These are phyloP conservation scores for Archaeoteleia sp. DNA, from an alignment of 2,888 invertebrate genomes.

Conservation along the genomic window DNA sequence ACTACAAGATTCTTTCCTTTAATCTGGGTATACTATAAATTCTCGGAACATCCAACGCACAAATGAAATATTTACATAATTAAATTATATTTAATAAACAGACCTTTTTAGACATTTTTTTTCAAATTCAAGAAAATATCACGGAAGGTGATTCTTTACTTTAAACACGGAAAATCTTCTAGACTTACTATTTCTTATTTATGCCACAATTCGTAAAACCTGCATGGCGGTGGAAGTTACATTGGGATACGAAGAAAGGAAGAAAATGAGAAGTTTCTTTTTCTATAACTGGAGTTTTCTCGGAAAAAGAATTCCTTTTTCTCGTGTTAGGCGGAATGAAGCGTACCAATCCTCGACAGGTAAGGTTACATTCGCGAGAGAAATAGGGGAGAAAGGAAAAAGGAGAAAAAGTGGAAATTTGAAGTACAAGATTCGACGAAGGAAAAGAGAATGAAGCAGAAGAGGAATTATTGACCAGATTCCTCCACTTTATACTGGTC, in stretches of 20 bases:
- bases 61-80: too few species aligned
- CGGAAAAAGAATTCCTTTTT: conserved; percentile 45
- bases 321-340: conserved; percentile 19
- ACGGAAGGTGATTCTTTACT: conserved; percentile 3
- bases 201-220: conserved; percentile 37
- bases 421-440: conserved; percentile 11
- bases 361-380: conserved; percentile 37
- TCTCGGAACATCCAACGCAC: too few species aligned
- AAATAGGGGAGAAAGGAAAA: conserved; percentile 3
- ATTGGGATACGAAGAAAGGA: conserved; percentile 12
- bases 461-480: conserved; percentile 17
- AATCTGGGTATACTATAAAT: too few species aligned
- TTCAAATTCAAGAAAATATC: too few species aligned
- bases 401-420: conserved; percentile 16
- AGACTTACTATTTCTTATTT: conserved; percentile 25
- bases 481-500: not conserved
- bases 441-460: conserved; percentile 5
- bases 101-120: too few species aligned
- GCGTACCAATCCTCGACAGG: conserved; percentile 44
- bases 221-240: conserved; percentile 31
- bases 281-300: conserved; percentile 39
- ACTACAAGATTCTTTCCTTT: too few species aligned
- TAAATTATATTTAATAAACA: too few species aligned
- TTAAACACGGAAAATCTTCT: conserved; percentile 22
- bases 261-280: conserved; percentile 22